These are phyloP conservation scores for Daktulosphaira vitifoliae DNA, from an alignment of 1,140 invertebrate genomes.

Conservation along the genomic window DNA sequence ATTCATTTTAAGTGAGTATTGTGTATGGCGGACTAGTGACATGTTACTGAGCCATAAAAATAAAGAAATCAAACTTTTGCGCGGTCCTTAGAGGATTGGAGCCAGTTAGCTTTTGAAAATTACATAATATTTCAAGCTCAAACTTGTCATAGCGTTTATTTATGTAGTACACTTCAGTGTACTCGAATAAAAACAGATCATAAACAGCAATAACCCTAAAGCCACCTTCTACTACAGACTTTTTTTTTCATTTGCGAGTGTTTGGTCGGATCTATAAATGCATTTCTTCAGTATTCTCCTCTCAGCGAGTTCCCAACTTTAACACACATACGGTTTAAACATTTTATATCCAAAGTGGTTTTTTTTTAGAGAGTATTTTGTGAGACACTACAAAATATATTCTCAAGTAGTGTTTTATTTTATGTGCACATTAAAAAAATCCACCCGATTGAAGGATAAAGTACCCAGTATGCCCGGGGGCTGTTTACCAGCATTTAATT, in stretches of 20 bases:
- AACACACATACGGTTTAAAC: background rate
- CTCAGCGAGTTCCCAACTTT: background rate
- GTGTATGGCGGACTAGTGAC: background rate
- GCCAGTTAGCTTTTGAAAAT: slow-evolving; percentile 11
- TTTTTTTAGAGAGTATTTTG: too few relatives aligned
- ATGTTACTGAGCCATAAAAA: background rate
- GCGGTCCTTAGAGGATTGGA: slow-evolving; percentile 1
- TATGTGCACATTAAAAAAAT: too few relatives aligned
- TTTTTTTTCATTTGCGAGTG: background rate
- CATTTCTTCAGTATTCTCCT: background rate
- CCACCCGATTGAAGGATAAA: too few relatives aligned
- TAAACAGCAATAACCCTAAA: slow-evolving; percentile 10
- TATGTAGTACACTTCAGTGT: background rate
- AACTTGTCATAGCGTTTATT: background rate
- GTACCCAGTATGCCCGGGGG: too few relatives aligned
- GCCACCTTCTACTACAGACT: background rate
- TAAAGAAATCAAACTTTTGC: background rate
- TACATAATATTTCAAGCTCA: slow-evolving; percentile 17
- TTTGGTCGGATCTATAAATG: background rate
- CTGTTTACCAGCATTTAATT: too few relatives aligned
- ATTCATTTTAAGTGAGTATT: too few relatives aligned
- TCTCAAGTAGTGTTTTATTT: too few relatives aligned
- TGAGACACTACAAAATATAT: too few relatives aligned
- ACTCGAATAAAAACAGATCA: background rate
- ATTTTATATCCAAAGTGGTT: background rate